phyloP scores from a whole-genome alignment of 2,888 invertebrate genomes.

The Agriopis aurantiaria region DNA sequence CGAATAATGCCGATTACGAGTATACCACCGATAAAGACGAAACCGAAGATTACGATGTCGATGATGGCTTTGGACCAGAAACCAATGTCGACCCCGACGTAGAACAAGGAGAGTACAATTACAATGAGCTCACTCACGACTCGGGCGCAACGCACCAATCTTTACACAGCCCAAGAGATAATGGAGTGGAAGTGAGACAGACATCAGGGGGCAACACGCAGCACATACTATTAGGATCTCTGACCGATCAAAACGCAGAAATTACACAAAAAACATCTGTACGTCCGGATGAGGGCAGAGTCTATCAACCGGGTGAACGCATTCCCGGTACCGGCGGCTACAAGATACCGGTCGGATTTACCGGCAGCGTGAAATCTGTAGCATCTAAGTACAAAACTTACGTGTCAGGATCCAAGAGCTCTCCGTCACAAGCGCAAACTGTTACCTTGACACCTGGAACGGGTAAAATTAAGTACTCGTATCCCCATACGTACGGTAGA shows the following conservation, averaged over 20 bases:
- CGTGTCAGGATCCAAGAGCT: slow-evolving; percentile 84
- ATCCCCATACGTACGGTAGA: slow-evolving; percentile 63
- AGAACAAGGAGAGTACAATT: slow-evolving; percentile 86
- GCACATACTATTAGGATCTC: slow-evolving; percentile 87
- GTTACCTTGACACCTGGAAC: slow-evolving; percentile 84
- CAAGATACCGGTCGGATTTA: slow-evolving; percentile 89
- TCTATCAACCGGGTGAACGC: slow-evolving; percentile 88
- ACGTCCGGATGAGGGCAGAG: slow-evolving; percentile 83
- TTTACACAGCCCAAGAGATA: slow-evolving; percentile 64
- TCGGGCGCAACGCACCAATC: slow-evolving; percentile 70
- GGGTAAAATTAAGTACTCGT: slow-evolving; percentile 75
- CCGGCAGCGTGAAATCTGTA: slow-evolving; percentile 89
- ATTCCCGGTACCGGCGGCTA: slow-evolving; percentile 89
- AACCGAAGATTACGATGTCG: slow-evolving; percentile 77
- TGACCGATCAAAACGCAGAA: slow-evolving; percentile 86
- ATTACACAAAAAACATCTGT: slow-evolving; percentile 87
- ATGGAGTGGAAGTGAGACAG: slow-evolving; percentile 77
- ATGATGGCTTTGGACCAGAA: slow-evolving; percentile 72
- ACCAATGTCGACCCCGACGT: slow-evolving; percentile 76
- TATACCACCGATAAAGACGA: slow-evolving; percentile 75
- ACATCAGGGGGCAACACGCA: slow-evolving; percentile 87
- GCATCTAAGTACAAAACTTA: slow-evolving; percentile 87
- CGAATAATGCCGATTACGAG: slow-evolving; percentile 69
- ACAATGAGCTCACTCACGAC: slow-evolving; percentile 84
- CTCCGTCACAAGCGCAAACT: slow-evolving; percentile 89